phyloP scores from a whole-genome alignment of 2,797 vertebrate genomes.

The Peromyscus aztecus region DNA sequence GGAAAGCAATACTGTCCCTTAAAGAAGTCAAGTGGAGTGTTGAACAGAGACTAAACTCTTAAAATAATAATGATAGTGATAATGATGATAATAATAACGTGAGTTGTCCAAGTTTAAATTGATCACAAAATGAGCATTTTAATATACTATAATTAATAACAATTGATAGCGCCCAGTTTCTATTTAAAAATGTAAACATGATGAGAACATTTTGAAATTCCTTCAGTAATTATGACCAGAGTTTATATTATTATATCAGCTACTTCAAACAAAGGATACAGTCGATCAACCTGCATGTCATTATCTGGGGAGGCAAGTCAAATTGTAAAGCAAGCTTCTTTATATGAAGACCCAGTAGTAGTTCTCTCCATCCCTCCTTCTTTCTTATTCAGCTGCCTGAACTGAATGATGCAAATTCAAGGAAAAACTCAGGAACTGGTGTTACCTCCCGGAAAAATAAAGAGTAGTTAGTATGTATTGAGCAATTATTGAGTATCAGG shows the following conservation, averaged over 20 bases:
- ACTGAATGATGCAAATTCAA: background rate
- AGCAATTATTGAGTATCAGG: conserved; percentile 1
- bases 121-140: background rate
- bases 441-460: background rate
- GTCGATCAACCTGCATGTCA: background rate
- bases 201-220: background rate
- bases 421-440: background rate
- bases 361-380: background rate
- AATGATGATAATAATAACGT: background rate
- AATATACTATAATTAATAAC: background rate
- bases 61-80: no score
- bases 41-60: background rate
- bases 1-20: background rate
- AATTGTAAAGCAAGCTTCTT: background rate
- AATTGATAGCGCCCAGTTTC: background rate
- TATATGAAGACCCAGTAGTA: background rate
- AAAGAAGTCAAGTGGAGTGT: background rate
- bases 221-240: background rate
- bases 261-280: background rate
- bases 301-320: background rate
- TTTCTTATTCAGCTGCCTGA: background rate
- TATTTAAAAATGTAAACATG: background rate
- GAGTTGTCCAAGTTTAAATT: background rate
- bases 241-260: background rate
- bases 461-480: background rate